These are phyloP conservation scores for Ladona fulva DNA, from an alignment of 1,140 invertebrate species.

Conservation along the genomic window DNA sequence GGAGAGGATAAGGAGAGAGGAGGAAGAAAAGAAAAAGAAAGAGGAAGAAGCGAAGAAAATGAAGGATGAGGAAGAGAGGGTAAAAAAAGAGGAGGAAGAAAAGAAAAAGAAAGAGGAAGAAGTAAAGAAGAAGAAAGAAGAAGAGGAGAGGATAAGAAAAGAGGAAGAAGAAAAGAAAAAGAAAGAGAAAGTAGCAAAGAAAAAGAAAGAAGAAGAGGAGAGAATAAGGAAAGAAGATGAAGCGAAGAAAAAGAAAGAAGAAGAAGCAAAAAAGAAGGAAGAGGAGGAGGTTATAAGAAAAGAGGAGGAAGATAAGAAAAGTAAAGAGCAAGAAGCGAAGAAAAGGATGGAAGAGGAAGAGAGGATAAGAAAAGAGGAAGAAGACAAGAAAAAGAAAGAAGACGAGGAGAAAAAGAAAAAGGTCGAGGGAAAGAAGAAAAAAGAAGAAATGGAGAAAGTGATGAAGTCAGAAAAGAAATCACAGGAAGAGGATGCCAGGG, in stretches of 20 bases:
- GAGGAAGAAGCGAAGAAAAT: conserved; percentile 23
- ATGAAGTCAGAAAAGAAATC: conserved; percentile 20
- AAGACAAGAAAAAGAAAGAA: conserved; percentile 17
- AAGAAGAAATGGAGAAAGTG: conserved; percentile 19
- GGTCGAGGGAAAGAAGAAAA: conserved; percentile 17
- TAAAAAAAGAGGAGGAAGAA: conserved; percentile 19
- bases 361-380: conserved; percentile 31
- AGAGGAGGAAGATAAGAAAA: conserved; percentile 24
- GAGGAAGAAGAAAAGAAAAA: conserved; percentile 19
- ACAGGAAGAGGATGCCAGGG: conserved; percentile 19
- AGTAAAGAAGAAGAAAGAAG: conserved; percentile 24
- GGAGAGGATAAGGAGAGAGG: conserved; percentile 23
- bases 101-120: conserved; percentile 20
- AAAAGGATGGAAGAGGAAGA: conserved; percentile 29
- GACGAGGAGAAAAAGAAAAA: conserved; percentile 15
- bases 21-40: conserved; percentile 24
- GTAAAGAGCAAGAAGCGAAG: conserved; percentile 25
- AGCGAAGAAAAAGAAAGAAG: conserved; percentile 19
- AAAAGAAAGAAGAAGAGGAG: conserved; percentile 15
- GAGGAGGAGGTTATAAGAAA: conserved; percentile 23
- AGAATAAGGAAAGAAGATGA: conserved; percentile 19
- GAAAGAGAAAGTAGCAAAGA: conserved; percentile 18
- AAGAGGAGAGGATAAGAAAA: conserved; percentile 20
- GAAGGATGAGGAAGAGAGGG: conserved; percentile 18
- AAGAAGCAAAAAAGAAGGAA: conserved; percentile 15